Conservation (phyloP, 2,113 vertebrate species). For the Gila orcuttii region DNA sequence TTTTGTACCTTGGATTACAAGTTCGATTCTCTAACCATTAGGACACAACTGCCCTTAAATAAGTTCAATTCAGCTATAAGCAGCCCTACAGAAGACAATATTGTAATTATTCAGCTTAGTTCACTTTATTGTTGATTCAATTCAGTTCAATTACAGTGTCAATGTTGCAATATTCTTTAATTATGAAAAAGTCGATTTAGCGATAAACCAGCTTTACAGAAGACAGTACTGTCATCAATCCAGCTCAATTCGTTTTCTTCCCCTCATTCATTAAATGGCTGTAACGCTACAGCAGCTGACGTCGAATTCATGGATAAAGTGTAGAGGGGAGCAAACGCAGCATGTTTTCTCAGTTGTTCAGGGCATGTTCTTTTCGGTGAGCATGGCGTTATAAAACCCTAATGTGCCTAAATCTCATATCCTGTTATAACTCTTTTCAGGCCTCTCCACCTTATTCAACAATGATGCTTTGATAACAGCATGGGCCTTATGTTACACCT, state of each 20-base stretch:
- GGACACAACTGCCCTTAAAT: no score
- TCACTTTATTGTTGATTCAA: no score
- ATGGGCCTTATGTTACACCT: slow-evolving; percentile 23
- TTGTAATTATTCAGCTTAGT: no score
- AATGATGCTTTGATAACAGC: slow-evolving; percentile 33
- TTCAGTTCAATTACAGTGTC: no score
- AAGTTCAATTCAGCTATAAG: no score
- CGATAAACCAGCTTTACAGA: no score
- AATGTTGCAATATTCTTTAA: no score
- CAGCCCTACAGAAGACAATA: no score
- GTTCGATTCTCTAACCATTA: no score
- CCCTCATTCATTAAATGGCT: slow-evolving; percentile 59
- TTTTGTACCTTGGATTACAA: no score
- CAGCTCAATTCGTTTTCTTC: neutral
- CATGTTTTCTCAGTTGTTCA: slow-evolving; percentile 41
- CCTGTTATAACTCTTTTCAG: slow-evolving; percentile 3
- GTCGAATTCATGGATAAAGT: slow-evolving; percentile 33
- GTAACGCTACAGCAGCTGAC: slow-evolving; percentile 49
- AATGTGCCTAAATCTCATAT: slow-evolving; percentile 14
- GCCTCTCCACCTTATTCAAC: slow-evolving; percentile 8
- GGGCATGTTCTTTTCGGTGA: neutral
- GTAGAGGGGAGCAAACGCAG: neutral
- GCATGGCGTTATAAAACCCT: slow-evolving; percentile 27
- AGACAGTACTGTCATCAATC: no score
- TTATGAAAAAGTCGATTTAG: no score